Evolutionary conservation across 2,888 invertebrate genomes (phyloP), one percentile per base, ranked within the genome.

Genomic region (Pandemis heparana): DNA sequence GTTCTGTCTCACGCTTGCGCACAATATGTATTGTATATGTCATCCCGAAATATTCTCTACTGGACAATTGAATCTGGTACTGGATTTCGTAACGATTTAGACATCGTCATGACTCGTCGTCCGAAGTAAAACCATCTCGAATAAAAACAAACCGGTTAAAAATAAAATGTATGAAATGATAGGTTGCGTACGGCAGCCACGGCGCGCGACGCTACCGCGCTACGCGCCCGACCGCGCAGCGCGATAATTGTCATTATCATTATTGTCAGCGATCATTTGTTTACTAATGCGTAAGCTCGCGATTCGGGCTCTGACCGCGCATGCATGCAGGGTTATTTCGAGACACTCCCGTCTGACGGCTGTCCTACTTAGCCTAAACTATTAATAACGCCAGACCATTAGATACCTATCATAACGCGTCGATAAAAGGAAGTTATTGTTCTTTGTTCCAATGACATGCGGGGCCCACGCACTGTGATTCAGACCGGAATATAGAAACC

Each of bases 251-350:
- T 88, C 86, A 82, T n/a, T n/a, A n/a, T n/a, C n/a, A n/a, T n/a
- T n/a, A n/a, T n/a, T n/a, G 90, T 88, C 86, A 82, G 86, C 86
- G 87, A 89, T 91, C 86, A 86, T 89, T 89, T 90, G 87, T 89
- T 87, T 88, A 89, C 86, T 86, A 85, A 85, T 85, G 84, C 84
- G 83, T 86, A 87, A 87, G 85, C 86, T 85, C 79, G 84, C 83
- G 84, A 86, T 88, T 89, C 86, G 86, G 86, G 82, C 86, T 82
- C 86, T 82, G 81, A 81, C 82, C 59, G 43, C 16, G 38, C 41
- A 67, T 65, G 32, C 85, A 16, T 39, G 38, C 85, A 81, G 76
- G 77, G 85, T 87, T 92, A 92, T 92, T 92, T 90, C 85, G 82
- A 89, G 90, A 86, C 78, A 80, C 78, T 78, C 79, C 73, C 75